A percentile compares a stretch with the other conserved stretches of the same genome.
These are phyloP conservation scores for Nymphalis c-album DNA, from an alignment of 2,888 invertebrate species.

Conservation along the genomic window DNA sequence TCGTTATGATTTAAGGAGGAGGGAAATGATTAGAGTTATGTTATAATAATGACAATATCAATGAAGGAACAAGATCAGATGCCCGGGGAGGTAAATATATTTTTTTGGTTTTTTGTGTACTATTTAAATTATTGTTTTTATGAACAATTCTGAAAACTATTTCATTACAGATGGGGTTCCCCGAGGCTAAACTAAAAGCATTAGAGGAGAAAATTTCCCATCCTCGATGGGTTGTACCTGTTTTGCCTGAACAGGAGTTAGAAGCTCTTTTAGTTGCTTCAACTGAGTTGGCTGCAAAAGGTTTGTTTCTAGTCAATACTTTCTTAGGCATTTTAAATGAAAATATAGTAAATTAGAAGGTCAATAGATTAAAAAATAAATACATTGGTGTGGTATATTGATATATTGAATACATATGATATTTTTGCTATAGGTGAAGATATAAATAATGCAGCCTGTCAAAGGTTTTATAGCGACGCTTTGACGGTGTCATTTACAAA, in stretches of 20 bases:
- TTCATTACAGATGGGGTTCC: slow-evolving; percentile 83
- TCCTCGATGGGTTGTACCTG: slow-evolving; percentile 98
- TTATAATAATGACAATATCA: slow-evolving; percentile 78
- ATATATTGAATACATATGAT: neutral
- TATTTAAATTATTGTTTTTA: neutral
- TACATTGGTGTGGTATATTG: too few relatives aligned
- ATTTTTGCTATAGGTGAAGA: slow-evolving; percentile 85
- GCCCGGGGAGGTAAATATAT: slow-evolving; percentile 71
- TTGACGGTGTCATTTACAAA: slow-evolving; percentile 97
- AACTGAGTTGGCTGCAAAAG: slow-evolving; percentile 92
- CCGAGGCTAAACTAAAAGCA: slow-evolving; percentile 91
- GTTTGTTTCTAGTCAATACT: slow-evolving; percentile 60
- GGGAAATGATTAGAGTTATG: slow-evolving; percentile 69
- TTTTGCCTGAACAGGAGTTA: slow-evolving; percentile 96
- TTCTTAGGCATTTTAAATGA: neutral
- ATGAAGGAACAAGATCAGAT: slow-evolving; percentile 78
- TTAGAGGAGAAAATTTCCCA: slow-evolving; percentile 98
- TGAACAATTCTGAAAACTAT: slow-evolving; percentile 9
- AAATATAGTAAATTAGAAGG: too few relatives aligned
- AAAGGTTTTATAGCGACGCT: slow-evolving; percentile 96
- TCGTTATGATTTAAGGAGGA: slow-evolving; percentile 35
- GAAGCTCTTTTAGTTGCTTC: slow-evolving; percentile 94
- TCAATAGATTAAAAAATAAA: too few relatives aligned
- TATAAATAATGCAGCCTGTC: slow-evolving; percentile 93
- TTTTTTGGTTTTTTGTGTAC: neutral